These are phyloP conservation scores for Chesias legatella DNA, from an alignment of 2,888 invertebrate genomes.

Conservation along the genomic window DNA sequence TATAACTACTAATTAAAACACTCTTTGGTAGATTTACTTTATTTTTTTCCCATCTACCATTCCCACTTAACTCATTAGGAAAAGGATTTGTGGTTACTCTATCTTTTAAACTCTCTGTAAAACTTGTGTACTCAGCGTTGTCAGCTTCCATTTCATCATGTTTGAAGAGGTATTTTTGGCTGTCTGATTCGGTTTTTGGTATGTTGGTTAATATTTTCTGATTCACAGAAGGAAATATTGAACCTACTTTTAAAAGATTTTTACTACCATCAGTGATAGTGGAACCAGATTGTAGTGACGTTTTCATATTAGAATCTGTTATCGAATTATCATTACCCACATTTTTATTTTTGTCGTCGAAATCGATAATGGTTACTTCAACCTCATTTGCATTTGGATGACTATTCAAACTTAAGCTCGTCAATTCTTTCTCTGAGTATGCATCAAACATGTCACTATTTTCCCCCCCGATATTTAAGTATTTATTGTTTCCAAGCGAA, in stretches of 20 bases:
- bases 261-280: too few relatives aligned
- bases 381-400: slow-evolving; percentile 24
- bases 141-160: not conserved
- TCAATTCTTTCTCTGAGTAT: slow-evolving; percentile 6
- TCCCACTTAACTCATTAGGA: not conserved
- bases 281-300: too few relatives aligned
- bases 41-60: not conserved
- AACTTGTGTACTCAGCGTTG: not conserved
- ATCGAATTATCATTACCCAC: not conserved
- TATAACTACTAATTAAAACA: slow-evolving; percentile 36
- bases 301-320: not conserved
- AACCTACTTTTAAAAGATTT: too few relatives aligned
- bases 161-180: too few relatives aligned
- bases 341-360: slow-evolving; percentile 24
- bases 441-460: not conserved
- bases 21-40: slow-evolving; percentile 26
- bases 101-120: not conserved
- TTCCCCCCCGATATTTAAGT: slow-evolving; percentile 9
- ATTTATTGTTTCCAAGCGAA: not conserved
- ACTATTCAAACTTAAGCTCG: not conserved
- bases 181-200: too few relatives aligned
- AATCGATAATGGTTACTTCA: slow-evolving; percentile 37
- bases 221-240: too few relatives aligned
- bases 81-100: not conserved
- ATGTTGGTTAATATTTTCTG: too few relatives aligned